Base-by-base conservation (phyloP, 2,888 invertebrate species). In the Dicranocentrus wangi region DNA sequence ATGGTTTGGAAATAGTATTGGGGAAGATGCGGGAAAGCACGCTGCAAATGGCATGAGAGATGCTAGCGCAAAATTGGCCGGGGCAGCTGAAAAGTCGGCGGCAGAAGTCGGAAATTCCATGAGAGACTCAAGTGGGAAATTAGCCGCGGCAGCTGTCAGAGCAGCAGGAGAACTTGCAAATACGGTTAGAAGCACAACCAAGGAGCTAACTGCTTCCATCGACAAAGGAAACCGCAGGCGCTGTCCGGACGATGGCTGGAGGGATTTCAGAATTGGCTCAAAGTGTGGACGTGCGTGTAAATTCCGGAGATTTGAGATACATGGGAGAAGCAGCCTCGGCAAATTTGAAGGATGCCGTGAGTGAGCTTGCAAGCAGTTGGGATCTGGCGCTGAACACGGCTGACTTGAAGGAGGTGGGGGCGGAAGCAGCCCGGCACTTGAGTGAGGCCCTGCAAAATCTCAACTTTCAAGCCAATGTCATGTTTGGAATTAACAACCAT, bases 371-470 rank as follows among this genome's bases (percentile, higher is more conserved):
- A 2, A 47, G 7, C 7, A 68, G 47, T 47, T 68, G 68, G 68
- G 23, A 68, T 19, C 32, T 68, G 3, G 68, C 68, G 7, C 7
- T 68, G 21, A 47, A 43, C 8, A 68, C 68, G 5, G 43, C 68
- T 7, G 47, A 68, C 27, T 25, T 68, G 3, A 42, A 68, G 23
- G 68, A 63, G 10, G 28, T 63, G 27, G 63, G 63, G 19, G 28
- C 7, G 39, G 28, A 13, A 7, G 63, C 63, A 8, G n/a, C 63
- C 5, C 10, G 8, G 13, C 21, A 63, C 10, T 21, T 63, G 28
- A n/a, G n/a, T 15, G 23, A 63, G 17, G 63, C 63, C 2, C 7
- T 63, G 63, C 32, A 63, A 19, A 63, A 63, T 60, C 13, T 60
- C 25, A 60, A 60, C 8, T n/a, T n/a, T n/a, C n/a, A n/a, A n/a